Evolutionary conservation across 2,888 invertebrate genomes (phyloP).

Genomic region (Clusia tigrina): DNA sequence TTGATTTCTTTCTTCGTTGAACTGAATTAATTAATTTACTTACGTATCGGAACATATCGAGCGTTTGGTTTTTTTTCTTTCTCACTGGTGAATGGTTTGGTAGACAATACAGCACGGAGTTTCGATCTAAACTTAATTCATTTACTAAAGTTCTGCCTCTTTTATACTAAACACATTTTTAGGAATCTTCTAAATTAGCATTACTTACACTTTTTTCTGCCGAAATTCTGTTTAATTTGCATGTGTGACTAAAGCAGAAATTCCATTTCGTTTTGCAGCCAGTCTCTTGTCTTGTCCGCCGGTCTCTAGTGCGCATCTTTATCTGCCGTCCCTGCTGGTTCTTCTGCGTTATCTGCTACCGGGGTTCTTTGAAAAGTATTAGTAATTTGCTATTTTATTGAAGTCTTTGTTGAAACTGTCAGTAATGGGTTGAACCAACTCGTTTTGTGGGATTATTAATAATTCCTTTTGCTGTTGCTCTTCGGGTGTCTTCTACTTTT

Average conservation of each 20-base stretch:
- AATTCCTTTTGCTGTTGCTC: too few relatives aligned
- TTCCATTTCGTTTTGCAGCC: too few relatives aligned
- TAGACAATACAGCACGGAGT: conserved; percentile 35
- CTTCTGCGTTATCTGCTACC: too few relatives aligned
- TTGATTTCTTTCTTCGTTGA: conserved; percentile 6
- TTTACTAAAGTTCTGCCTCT: conserved; percentile 39
- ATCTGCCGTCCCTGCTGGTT: too few relatives aligned
- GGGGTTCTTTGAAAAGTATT: too few relatives aligned
- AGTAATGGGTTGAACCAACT: too few relatives aligned
- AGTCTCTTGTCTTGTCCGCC: too few relatives aligned
- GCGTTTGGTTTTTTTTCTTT: conserved; percentile 29
- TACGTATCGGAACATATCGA: conserved; percentile 53
- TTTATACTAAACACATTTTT: conserved; percentile 47
- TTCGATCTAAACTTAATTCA: conserved; percentile 36
- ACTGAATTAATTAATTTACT: conserved; percentile 27
- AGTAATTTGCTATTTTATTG: too few relatives aligned
- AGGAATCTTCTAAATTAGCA: conserved; percentile 45
- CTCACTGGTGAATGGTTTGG: conserved; percentile 36
- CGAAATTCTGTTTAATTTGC: neutral
- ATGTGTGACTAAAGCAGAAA: conserved; percentile 4
- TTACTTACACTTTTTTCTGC: conserved; percentile 43
- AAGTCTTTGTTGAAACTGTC: too few relatives aligned
- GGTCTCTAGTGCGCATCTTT: too few relatives aligned
- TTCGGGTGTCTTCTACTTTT: too few relatives aligned
- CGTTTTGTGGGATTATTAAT: too few relatives aligned